Evolutionary conservation across 2,888 invertebrate species (phyloP).

Genomic region (Liposcelis brunnea): DNA sequence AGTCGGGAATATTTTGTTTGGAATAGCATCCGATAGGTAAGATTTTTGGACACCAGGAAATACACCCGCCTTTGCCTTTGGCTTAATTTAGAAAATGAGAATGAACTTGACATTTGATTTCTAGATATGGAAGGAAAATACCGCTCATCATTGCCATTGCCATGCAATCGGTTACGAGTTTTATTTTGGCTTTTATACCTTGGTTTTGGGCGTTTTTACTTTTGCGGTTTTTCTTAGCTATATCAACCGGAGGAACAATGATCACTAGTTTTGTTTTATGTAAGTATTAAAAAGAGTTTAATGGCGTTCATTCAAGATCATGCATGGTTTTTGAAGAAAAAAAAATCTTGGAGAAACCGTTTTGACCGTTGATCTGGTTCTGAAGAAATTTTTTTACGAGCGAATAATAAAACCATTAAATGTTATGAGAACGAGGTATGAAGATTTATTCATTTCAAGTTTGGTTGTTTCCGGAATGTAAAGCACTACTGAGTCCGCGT

Average conservation of each 20-base stretch:
- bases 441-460: too few species aligned
- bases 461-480: too few species aligned
- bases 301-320: too few species aligned
- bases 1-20: constrained; percentile 40
- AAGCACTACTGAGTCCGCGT: too few species aligned
- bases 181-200: constrained; percentile 34
- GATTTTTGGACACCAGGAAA: neutral
- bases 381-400: constrained; percentile 8
- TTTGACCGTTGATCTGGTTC: constrained; percentile 4
- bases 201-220: constrained; percentile 35
- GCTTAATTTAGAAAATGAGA: too few species aligned
- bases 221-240: constrained; percentile 36
- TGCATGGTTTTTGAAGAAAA: too few species aligned
- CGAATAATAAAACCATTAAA: too few species aligned
- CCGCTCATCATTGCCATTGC: constrained; percentile 37
- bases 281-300: constrained; percentile 33
- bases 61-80: neutral
- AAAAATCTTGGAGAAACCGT: neutral
- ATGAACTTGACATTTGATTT: neutral
- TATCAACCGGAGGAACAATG: constrained; percentile 43
- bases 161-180: constrained; percentile 34
- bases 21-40: constrained; percentile 38
- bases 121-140: constrained; percentile 35
- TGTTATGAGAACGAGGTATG: too few species aligned
- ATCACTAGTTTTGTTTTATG: constrained; percentile 48